Evolutionary conservation across 2,113 vertebrate species (phyloP).

Genomic region (Coregonus clupeaformis): DNA sequence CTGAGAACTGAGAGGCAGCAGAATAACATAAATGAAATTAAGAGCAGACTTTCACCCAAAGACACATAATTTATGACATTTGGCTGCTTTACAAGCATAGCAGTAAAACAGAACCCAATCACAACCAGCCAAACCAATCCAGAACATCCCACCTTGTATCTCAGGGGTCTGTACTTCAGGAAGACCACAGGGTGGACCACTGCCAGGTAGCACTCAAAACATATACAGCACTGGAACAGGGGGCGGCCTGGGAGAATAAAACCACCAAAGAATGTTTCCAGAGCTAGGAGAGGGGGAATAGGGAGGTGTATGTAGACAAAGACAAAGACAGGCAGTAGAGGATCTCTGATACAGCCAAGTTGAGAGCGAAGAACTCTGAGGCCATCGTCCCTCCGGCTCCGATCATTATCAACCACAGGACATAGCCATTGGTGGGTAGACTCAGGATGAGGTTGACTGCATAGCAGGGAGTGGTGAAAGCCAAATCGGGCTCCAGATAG

Average conservation of each 20-base stretch:
- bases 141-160: background rate
- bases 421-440: background rate
- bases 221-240: constrained; percentile 11
- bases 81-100: background rate
- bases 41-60: no score
- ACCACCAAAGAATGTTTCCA: background rate
- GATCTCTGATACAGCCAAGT: background rate
- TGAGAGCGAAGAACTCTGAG: background rate
- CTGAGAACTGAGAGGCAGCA: constrained; percentile 4
- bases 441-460: constrained; percentile 1
- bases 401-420: background rate
- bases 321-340: background rate
- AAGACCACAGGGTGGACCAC: constrained; percentile 19
- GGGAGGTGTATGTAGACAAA: no score
- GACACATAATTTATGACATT: no score
- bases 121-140: background rate
- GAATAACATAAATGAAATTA: background rate
- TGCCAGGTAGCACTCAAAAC: constrained; percentile 18
- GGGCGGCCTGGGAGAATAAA: background rate
- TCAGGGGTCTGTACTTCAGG: constrained; percentile 6
- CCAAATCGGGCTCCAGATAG: no score
- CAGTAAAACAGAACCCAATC: background rate
- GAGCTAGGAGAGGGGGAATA: no score
- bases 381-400: background rate
- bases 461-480: no score